Evolutionary conservation across 2,797 vertebrate genomes (phyloP).

Genomic region (Diplodus sargus): DNA sequence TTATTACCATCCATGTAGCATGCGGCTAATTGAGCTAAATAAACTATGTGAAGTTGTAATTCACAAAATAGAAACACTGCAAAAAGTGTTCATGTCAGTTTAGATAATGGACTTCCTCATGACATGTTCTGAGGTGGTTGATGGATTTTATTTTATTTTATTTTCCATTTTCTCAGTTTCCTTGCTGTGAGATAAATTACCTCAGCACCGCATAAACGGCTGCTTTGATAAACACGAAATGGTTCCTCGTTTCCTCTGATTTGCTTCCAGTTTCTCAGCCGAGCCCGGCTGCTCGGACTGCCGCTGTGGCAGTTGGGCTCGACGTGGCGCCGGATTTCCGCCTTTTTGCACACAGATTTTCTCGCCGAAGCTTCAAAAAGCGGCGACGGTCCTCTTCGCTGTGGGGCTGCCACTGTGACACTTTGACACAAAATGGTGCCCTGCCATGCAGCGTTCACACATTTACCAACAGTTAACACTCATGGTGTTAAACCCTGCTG

Average conservation of each 20-base stretch:
- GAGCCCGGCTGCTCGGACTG: slow-evolving; percentile 14
- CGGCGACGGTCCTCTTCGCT: slow-evolving; percentile 2
- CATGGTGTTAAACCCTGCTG: slow-evolving; percentile 28
- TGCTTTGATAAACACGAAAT: slow-evolving; percentile 45
- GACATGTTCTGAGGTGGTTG: not conserved
- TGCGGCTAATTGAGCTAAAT: not conserved
- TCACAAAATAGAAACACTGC: not conserved
- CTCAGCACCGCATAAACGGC: slow-evolving; percentile 7
- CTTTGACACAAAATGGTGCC: slow-evolving; percentile 47
- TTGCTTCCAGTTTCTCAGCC: not conserved
- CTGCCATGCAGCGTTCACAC: slow-evolving; percentile 52
- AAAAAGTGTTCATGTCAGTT: slow-evolving; percentile 3
- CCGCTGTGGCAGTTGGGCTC: slow-evolving; percentile 40
- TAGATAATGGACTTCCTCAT: slow-evolving; percentile 4
- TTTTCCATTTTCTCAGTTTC: slow-evolving; percentile 11
- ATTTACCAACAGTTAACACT: slow-evolving; percentile 45
- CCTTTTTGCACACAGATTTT: slow-evolving; percentile 30
- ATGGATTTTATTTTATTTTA: slow-evolving; percentile 6
- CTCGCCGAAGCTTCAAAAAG: slow-evolving; percentile 28
- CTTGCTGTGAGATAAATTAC: slow-evolving; percentile 37
- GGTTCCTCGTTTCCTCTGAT: slow-evolving; percentile 28
- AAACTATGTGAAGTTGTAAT: not conserved
- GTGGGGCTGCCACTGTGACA: slow-evolving; percentile 46
- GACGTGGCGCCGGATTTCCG: slow-evolving; percentile 18
- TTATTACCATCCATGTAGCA: not conserved